These are phyloP conservation scores for Scrobipalpa costella DNA, from an alignment of 2,888 invertebrate species.

Conservation along the genomic window DNA sequence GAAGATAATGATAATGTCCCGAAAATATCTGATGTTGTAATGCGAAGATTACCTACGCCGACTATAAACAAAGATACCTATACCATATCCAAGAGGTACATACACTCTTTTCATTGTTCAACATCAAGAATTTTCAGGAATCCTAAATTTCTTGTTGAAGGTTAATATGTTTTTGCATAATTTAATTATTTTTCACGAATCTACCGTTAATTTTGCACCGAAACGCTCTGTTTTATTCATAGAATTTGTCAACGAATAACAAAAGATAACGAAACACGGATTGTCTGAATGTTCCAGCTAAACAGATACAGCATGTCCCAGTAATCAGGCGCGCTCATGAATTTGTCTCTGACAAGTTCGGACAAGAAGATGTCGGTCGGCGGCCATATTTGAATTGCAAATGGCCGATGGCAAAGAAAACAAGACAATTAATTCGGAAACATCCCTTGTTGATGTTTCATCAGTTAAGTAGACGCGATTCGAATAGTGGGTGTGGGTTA, in stretches of 20 bases:
- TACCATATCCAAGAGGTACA: too few species aligned
- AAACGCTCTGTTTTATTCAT: constrained; percentile 4
- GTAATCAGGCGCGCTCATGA: constrained; percentile 21
- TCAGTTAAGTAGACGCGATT: constrained; percentile 58
- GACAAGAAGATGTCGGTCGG: constrained; percentile 44
- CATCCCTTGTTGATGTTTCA: constrained; percentile 58
- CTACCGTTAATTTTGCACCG: not conserved
- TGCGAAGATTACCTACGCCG: too few species aligned
- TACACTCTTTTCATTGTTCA: too few species aligned
- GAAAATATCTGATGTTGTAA: too few species aligned
- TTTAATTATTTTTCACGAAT: not conserved
- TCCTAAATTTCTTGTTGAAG: too few species aligned
- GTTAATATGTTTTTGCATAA: too few species aligned
- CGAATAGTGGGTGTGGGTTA: constrained; percentile 25
- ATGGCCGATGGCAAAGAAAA: constrained; percentile 65
- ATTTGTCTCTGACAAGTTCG: constrained; percentile 41
- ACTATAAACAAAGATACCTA: too few species aligned
- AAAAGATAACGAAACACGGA: constrained; percentile 4
- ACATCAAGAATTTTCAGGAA: too few species aligned
- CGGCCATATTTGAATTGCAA: constrained; percentile 67
- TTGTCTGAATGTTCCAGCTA: not conserved
- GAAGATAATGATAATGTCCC: too few species aligned
- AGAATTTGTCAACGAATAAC: constrained; percentile 11
- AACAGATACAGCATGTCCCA: constrained; percentile 14
- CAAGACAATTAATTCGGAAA: constrained; percentile 72